Percentiles rank a stretch among this genome's conserved stretches.
phyloP scores from a whole-genome alignment of 2,888 invertebrate species.

The Acutogordius australiensis region DNA sequence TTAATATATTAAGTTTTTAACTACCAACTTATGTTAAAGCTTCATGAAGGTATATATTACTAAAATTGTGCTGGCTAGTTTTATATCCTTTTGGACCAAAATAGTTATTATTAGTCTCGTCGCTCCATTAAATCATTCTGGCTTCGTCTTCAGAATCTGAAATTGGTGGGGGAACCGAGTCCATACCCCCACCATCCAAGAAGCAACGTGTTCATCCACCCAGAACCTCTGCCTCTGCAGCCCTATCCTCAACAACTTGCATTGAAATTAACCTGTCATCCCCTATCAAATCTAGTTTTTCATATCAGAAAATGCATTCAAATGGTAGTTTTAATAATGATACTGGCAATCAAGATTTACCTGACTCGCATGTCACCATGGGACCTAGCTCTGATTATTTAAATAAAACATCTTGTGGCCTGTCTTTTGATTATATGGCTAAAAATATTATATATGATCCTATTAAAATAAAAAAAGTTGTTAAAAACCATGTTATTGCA shows the following conservation, averaged over 20 bases:
- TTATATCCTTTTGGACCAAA: no score
- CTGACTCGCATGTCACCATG: not conserved
- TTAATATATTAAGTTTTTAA: no score
- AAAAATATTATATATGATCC: no score
- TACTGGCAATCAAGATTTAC: not conserved
- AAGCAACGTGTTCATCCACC: constrained; percentile 1
- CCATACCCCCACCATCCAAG: not conserved
- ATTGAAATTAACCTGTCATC: not conserved
- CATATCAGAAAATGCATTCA: not conserved
- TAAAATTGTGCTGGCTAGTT: no score
- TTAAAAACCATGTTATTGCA: not conserved
- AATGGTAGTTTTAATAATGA: not conserved
- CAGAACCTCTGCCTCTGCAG: not conserved
- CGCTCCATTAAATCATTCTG: not conserved
- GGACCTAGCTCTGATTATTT: not conserved
- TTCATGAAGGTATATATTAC: no score
- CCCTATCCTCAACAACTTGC: not conserved
- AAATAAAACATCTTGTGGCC: no score
- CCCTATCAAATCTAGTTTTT: not conserved
- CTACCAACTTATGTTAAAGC: no score
- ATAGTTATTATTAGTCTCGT: not conserved
- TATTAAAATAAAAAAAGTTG: no score
- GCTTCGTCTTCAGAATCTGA: constrained; percentile 11
- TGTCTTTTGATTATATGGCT: no score
- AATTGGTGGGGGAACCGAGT: not conserved